phyloP scores from a whole-genome alignment of 1,140 invertebrate species.

The Lycorma delicatula region DNA sequence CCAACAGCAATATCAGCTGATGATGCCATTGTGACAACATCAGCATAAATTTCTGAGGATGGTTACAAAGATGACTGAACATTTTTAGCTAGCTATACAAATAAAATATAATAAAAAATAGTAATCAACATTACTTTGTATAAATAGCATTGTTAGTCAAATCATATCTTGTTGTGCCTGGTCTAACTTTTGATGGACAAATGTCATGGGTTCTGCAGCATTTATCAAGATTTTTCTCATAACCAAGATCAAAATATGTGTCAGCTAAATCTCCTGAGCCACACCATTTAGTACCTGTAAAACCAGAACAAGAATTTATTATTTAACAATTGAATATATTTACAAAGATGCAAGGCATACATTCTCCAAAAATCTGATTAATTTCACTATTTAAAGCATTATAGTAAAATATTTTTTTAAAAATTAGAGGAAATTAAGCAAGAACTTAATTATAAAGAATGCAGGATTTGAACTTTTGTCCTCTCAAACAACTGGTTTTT shows the following conservation, averaged over 20 bases:
- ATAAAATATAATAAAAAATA: too few species aligned
- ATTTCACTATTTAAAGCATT: too few species aligned
- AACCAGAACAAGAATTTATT: conserved; percentile 11
- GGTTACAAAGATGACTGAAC: too few species aligned
- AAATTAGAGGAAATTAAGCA: too few species aligned
- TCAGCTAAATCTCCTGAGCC: conserved; percentile 73
- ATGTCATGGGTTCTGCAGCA: conserved; percentile 82
- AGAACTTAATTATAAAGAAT: too few species aligned
- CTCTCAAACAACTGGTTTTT: too few species aligned
- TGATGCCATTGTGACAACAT: too few species aligned
- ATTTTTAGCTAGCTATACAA: too few species aligned
- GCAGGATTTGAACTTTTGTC: too few species aligned
- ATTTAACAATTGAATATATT: background rate
- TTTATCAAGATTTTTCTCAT: conserved; percentile 58
- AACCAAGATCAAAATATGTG: conserved; percentile 73
- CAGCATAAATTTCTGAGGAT: too few species aligned
- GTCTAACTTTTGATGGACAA: conserved; percentile 63
- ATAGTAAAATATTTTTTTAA: too few species aligned
- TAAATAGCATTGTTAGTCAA: conserved; percentile 74
- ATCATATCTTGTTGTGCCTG: conserved; percentile 64
- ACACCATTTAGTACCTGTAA: conserved; percentile 81
- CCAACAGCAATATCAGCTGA: too few species aligned
- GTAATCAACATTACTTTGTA: conserved; percentile 78
- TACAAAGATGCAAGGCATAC: background rate
- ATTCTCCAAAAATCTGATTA: background rate